Evolutionary conservation across 30 jellyfish, hydroid and myxozoan species (phyloP), one percentile per base, ranked within the genome.

Genomic region (Turritopsis rubra): DNA sequence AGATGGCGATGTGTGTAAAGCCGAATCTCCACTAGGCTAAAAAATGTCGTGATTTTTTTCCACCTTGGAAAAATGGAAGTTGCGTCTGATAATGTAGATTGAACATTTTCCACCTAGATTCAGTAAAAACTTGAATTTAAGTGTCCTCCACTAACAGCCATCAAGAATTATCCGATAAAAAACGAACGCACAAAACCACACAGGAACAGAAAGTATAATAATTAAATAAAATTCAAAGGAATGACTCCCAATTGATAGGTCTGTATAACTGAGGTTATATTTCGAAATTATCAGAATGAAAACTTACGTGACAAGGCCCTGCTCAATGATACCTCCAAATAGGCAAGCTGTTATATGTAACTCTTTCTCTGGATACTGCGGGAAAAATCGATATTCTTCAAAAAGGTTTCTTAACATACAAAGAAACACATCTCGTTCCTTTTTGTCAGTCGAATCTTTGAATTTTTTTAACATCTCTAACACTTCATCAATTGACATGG

Each of bases 251-350:
- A n/a, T n/a, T n/a, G n/a, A n/a, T n/a, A n/a, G n/a, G n/a, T n/a
- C n/a, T n/a, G n/a, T 41, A 71, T n/a, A 71, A 16, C 8, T 13
- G 75, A 30, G 84, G n/a, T n/a, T 16, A 25, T 16, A 17, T 25
- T 73, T 21, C 29, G 27, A 29, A 16, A 17, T 20, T 18, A 5
- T 29, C 52, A 22, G 0, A 68, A 85, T 80, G 7, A 70, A 16
- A 13, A 83, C 98, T 83, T 71, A 91, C 98, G 98, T 92, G 13
- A 92, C 98, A 23, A 92, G 91, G 52, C 98, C 98, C 85, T 92
- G 98, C 82, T 88, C 98, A 65, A 92, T 92, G 28, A 92, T 86
- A 52, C 98, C 98, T 54, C 98, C 98, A 85, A 92, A 92, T 54
- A 92, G 80, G 73, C 96, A 92, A 52, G 98, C 98, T 17, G 96